Evolutionary conservation across 2,888 invertebrate species (phyloP).

Genomic region (Morpho helenor): DNA sequence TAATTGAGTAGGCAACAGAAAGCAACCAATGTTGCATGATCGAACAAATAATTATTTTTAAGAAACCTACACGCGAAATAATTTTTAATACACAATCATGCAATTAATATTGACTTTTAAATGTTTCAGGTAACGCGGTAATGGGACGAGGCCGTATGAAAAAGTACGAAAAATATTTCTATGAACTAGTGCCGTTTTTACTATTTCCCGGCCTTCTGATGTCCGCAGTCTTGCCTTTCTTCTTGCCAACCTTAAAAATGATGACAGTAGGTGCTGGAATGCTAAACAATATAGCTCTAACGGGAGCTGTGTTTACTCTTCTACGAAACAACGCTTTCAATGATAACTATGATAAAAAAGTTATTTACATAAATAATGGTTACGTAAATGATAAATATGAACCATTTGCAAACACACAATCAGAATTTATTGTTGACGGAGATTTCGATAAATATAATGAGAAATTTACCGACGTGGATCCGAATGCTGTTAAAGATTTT

Average conservation of each 20-base stretch:
- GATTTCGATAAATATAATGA: slow-evolving; percentile 16
- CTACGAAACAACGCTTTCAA: slow-evolving; percentile 79
- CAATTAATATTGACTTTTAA: background rate
- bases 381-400: slow-evolving; percentile 66
- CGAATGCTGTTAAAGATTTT: slow-evolving; percentile 27
- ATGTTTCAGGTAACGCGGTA: slow-evolving; percentile 42
- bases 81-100: slow-evolving; percentile 9
- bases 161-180: slow-evolving; percentile 55
- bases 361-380: slow-evolving; percentile 79
- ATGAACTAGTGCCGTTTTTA: slow-evolving; percentile 73
- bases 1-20: no score
- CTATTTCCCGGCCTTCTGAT: slow-evolving; percentile 81
- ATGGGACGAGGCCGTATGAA: slow-evolving; percentile 52
- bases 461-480: slow-evolving; percentile 23
- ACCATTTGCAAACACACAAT: slow-evolving; percentile 26
- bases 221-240: slow-evolving; percentile 83
- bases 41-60: background rate
- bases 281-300: slow-evolving; percentile 83
- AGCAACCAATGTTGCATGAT: no score
- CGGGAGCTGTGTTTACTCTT: slow-evolving; percentile 79
- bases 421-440: slow-evolving; percentile 24
- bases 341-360: slow-evolving; percentile 73
- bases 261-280: slow-evolving; percentile 80
- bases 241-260: slow-evolving; percentile 83
- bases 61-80: background rate